Conservation (phyloP, 2,888 invertebrate species). For the Thera britannica region DNA sequence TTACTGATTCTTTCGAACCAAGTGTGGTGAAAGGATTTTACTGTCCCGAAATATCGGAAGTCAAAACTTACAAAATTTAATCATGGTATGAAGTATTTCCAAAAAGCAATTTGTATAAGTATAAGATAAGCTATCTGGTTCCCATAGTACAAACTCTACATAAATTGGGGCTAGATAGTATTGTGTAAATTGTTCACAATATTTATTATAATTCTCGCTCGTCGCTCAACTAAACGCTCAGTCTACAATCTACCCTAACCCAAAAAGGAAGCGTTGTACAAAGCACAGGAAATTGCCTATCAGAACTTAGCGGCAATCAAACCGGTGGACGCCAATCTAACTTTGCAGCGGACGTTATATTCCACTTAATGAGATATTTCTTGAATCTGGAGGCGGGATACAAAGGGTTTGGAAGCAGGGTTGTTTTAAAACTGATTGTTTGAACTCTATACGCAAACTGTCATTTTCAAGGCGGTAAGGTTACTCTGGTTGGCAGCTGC, state of each 20-base stretch:
- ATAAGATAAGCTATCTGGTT: no score
- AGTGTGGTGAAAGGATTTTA: no score
- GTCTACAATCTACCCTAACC: conserved; percentile 19
- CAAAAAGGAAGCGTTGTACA: conserved; percentile 69
- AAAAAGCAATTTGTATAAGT: no score
- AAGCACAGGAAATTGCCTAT: conserved; percentile 83
- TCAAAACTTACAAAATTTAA: no score
- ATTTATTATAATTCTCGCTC: neutral
- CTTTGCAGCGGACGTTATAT: conserved; percentile 67
- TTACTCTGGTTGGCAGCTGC: no score
- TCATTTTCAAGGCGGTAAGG: no score
- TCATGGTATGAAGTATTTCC: no score
- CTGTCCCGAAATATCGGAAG: no score
- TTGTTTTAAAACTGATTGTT: conserved; percentile 27
- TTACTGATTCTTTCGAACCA: no score
- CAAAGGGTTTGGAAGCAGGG: conserved; percentile 21
- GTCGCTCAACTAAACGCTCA: conserved; percentile 16
- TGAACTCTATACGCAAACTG: neutral
- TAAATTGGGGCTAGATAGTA: no score
- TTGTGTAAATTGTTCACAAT: no score
- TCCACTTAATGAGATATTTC: conserved; percentile 73
- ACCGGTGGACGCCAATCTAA: conserved; percentile 70
- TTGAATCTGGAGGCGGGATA: conserved; percentile 41
- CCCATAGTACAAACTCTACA: no score
- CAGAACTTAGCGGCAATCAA: conserved; percentile 70